Base-by-base conservation (phyloP, 1,140 invertebrate species). In the Aphaenogaster ashmeadi region DNA sequence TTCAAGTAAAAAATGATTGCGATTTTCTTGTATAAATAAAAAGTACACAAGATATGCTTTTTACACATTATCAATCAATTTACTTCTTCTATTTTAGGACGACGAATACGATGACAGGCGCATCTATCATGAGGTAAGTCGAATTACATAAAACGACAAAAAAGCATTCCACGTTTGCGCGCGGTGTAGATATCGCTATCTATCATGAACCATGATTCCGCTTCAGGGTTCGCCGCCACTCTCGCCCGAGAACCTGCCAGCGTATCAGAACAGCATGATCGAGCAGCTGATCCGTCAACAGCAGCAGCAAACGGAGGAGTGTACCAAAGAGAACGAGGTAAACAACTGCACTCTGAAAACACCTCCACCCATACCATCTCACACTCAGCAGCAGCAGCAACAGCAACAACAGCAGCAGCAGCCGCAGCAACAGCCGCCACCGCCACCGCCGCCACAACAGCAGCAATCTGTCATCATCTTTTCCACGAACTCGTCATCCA, bases 251-350 rank as follows among this genome's bases (percentile, higher is more conserved):
- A 93, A 94, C 81, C 88, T 94, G 74, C 95, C 95, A 41, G 95
- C 96, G 47, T 96, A 96, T 85, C 96, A 96, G 90, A 96, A 96
- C 87, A 96, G 95, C 86, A 93, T 96, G 90, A 96, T 96, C 78
- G 96, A 96, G 88, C 95, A 96, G 86, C 77, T 96, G 87, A 95
- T 96, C 21, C 95, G 93, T 3, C 95, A 95, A 56, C 96, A 96
- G 47, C 71, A 94, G 87, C 90, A 94, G 88, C 92, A 92, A 90
- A 92, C 67, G 18, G 93, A 94, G 27, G 92, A 94, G 84, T 81
- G 89, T 33, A 77, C 69, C 77, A 89, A 88, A 72, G 92, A 92
- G 41, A 92, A 64, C 38, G 92, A 88, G 27, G 88, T 84, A 60
- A 89, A 89, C 64, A 62, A 74, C 4, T 92, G 88, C 38, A 93